A percentile compares a stretch with the other conserved stretches of the same genome.
Evolutionary conservation across 2,113 vertebrate genomes (phyloP).

Genomic region (Echinops telfairi): DNA sequence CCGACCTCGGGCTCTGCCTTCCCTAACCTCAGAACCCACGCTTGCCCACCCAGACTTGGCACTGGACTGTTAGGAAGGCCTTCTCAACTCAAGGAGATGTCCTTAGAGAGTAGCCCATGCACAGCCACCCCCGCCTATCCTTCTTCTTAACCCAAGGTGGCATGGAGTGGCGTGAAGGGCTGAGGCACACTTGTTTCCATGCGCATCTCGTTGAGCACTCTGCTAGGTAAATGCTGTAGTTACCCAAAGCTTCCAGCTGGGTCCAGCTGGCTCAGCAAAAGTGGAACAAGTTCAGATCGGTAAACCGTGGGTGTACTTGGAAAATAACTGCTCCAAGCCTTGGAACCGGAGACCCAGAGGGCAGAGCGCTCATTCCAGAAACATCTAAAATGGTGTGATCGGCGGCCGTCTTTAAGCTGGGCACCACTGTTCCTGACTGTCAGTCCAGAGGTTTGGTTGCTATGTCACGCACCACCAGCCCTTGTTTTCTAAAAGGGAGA

Average conservation of each 20-base stretch:
- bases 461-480: no score
- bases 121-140: neutral
- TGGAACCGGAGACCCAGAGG: neutral
- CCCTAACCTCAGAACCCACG: neutral
- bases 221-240: neutral
- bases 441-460: neutral
- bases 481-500: neutral
- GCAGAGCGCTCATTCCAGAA: neutral
- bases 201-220: constrained; percentile 28
- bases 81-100: neutral
- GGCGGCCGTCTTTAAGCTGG: neutral
- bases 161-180: no score
- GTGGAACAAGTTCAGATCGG: neutral
- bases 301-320: neutral
- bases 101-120: neutral
- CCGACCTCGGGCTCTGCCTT: neutral
- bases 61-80: neutral
- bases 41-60: neutral
- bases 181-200: neutral
- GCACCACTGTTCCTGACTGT: neutral
- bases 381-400: neutral
- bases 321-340: neutral
- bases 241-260: neutral
- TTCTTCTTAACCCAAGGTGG: no score
- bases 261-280: neutral